Percentiles rank a stretch among this genome's conserved stretches.
Evolutionary conservation across 2,797 vertebrate genomes (phyloP).

Genomic region (Typhlichthys eigenmanni): DNA sequence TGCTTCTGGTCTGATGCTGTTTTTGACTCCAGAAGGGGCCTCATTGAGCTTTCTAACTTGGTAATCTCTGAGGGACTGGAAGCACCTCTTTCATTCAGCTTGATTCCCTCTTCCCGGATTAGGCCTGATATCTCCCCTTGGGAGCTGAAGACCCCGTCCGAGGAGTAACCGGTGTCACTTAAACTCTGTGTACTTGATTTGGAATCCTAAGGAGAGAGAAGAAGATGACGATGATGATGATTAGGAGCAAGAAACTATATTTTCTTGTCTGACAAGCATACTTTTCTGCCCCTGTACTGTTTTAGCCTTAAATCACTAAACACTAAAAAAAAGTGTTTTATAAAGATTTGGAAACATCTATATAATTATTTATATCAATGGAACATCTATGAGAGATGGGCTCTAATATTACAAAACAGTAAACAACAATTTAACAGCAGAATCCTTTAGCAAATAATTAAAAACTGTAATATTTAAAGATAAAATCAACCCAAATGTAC

Average conservation of each 20-base stretch:
- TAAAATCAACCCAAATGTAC: constrained; percentile 67
- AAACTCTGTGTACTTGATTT: constrained; percentile 94
- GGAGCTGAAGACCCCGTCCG: constrained; percentile 94
- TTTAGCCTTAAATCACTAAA: constrained; percentile 23
- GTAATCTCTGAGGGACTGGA: constrained; percentile 92
- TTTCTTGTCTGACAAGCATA: no score
- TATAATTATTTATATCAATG: constrained; percentile 13
- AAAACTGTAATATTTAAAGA: constrained; percentile 38
- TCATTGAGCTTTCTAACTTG: constrained; percentile 91
- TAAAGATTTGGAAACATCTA: constrained; percentile 19
- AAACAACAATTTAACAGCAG: constrained; percentile 37
- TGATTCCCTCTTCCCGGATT: constrained; percentile 90
- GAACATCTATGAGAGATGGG: constrained; percentile 29
- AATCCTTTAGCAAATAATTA: constrained; percentile 26
- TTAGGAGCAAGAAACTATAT: constrained; percentile 34
- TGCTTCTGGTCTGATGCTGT: constrained; percentile 78
- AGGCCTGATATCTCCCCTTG: constrained; percentile 94
- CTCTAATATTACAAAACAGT: constrained; percentile 38
- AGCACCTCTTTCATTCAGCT: constrained; percentile 87
- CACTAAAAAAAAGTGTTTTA: constrained; percentile 46
- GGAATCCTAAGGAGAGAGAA: constrained; percentile 78
- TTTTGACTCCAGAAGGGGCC: constrained; percentile 87
- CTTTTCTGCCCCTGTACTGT: constrained; percentile 39
- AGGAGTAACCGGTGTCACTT: constrained; percentile 98
- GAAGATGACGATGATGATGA: constrained; percentile 33